Conservation (phyloP, 2,113 vertebrate species). For the Notarius lentiginosus region DNA sequence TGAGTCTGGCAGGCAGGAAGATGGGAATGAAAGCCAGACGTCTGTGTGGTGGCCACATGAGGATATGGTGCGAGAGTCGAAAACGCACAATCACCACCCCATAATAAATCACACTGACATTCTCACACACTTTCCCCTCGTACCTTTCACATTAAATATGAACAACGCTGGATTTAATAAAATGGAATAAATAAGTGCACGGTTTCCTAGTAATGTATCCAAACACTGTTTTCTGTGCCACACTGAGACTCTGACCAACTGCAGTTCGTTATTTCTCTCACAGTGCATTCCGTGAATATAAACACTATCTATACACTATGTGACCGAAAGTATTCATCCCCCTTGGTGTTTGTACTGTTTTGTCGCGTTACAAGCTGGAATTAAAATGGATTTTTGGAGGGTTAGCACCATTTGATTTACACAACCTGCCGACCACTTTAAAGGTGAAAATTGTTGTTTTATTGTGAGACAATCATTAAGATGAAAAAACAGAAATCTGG, state of each 20-base stretch:
- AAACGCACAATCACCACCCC: background rate
- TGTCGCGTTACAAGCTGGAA: too few species aligned
- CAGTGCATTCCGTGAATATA: background rate
- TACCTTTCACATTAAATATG: background rate
- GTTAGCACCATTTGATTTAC: too few species aligned
- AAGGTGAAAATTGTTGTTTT: too few species aligned
- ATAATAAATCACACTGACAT: slow-evolving; percentile 11
- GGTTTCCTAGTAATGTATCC: background rate
- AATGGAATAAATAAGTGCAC: background rate
- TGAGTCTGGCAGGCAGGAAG: background rate
- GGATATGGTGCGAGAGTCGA: background rate
- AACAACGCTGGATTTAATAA: background rate
- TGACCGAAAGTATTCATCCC: background rate
- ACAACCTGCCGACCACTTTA: too few species aligned
- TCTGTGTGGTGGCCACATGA: background rate
- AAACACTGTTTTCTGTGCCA: background rate
- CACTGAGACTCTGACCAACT: background rate
- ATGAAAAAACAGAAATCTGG: too few species aligned
- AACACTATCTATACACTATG: background rate
- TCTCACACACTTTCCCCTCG: background rate
- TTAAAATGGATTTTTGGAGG: too few species aligned
- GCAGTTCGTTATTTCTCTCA: background rate
- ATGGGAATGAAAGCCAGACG: background rate
- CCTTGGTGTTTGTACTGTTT: too few species aligned
- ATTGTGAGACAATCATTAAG: too few species aligned